Evolutionary conservation across 2,888 invertebrate genomes (phyloP), one percentile per base, ranked within the genome.

Genomic region (Temnothorax ravouxi): DNA sequence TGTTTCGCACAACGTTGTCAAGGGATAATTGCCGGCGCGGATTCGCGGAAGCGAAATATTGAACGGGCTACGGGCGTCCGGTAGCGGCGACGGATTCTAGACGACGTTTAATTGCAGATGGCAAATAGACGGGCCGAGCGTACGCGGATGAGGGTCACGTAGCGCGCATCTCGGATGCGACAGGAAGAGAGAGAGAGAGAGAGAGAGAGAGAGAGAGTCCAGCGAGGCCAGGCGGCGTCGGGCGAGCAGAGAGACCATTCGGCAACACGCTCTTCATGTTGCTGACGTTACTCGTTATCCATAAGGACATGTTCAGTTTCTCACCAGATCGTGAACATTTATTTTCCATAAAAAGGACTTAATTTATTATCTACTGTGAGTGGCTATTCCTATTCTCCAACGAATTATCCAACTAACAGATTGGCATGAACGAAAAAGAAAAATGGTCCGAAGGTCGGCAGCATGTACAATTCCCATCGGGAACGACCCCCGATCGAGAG

Each of bases 361-460:
- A 91, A 90, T 93, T 91, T 83, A n/a, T 93, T 90, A 88, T 88
- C 88, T 87, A 87, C 93, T 93, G 94, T 94, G 93, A 93, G 94
- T 94, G 93, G 90, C 91, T 92, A 15, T 90, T 91, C 88, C 86
- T 89, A 87, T 90, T 88, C 88, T 90, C 89, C 86, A 88, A 88
- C 87, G 50, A 5, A 47, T 47, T 15, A 3, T 47, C 15, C 1
- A 47, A 4, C 34, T 0, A 15, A 47, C 13, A 15, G 4, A 13
- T 8, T 8, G 15, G 41, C 56, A 3, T 18, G 34, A 44, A 66
- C 15, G 54, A 50, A 52, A 29, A 52, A 44, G n/a, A 11, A 47
- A 80, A 54, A 6, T 0, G 6, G 34, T 0, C 6, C 34, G 34
- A 34, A 34, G 34, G 34, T 6, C 34, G 34, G 6, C 6, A 34